A percentile compares a stretch with the other conserved stretches of the same genome.
Conservation (phyloP, 2,888 invertebrate genomes). For the Hermodice carunculata region DNA sequence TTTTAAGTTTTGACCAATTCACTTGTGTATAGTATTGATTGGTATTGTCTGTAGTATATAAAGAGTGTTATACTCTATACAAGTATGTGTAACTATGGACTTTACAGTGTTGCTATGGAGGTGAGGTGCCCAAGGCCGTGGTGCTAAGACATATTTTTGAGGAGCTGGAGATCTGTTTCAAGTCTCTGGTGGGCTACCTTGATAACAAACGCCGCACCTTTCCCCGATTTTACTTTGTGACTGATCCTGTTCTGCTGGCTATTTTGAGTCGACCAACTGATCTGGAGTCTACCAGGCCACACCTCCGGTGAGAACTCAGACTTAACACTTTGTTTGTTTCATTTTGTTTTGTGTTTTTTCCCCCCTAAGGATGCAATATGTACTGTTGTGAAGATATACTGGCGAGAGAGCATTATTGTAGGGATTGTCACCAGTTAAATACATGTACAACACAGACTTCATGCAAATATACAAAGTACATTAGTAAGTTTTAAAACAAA, state of each 20-base stretch:
- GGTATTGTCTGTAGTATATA: no score
- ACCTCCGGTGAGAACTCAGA: slow-evolving; percentile 66
- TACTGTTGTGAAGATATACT: no score
- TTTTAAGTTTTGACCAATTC: no score
- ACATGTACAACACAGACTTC: no score
- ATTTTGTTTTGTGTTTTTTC: no score
- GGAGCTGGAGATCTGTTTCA: slow-evolving; percentile 69
- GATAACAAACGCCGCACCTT: slow-evolving; percentile 66
- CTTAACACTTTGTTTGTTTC: no score
- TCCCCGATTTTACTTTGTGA: slow-evolving; percentile 69
- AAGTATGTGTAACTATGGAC: background rate
- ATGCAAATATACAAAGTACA: no score
- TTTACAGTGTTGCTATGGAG: slow-evolving; percentile 67
- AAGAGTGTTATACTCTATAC: background rate
- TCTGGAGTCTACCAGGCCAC: slow-evolving; percentile 65
- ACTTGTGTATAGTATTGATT: no score
- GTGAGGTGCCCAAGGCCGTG: slow-evolving; percentile 67
- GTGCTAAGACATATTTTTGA: slow-evolving; percentile 67
- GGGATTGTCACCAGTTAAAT: no score
- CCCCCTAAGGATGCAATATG: no score
- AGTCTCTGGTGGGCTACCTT: slow-evolving; percentile 65
- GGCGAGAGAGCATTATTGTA: no score
- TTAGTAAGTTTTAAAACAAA: no score
- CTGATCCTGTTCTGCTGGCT: slow-evolving; percentile 65
- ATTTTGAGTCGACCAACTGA: slow-evolving; percentile 65